phyloP scores from a whole-genome alignment of 2,888 invertebrate genomes.

The Napeogenes sylphis region DNA sequence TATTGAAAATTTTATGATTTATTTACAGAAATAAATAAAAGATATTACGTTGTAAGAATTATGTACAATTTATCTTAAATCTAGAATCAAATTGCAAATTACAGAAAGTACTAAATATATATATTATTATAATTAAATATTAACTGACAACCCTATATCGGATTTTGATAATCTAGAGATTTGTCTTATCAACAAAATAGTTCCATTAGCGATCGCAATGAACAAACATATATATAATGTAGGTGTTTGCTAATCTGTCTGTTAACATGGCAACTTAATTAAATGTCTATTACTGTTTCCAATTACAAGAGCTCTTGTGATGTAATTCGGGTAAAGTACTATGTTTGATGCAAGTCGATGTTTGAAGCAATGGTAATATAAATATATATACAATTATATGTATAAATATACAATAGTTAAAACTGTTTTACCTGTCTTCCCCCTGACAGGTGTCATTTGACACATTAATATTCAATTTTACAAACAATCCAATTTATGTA shows the following conservation, averaged over 20 bases:
- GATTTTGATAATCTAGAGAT: constrained; percentile 34
- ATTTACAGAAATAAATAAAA: no score
- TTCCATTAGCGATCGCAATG: constrained; percentile 32
- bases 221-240: constrained; percentile 18
- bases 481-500: no score
- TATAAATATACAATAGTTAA: no score
- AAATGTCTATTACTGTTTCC: constrained; percentile 18
- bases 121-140: not conserved
- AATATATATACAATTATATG: no score
- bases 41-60: no score
- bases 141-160: constrained; percentile 29
- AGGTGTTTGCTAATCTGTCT: constrained; percentile 9
- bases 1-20: no score
- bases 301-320: constrained; percentile 21
- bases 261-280: constrained; percentile 22
- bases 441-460: no score
- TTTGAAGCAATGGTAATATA: not conserved
- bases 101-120: not conserved
- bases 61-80: no score
- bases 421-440: no score
- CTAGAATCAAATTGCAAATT: no score
- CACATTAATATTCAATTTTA: no score
- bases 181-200: constrained; percentile 33
- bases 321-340: constrained; percentile 10
- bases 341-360: not conserved